These are phyloP conservation scores for Ibidorhyncha struthersii DNA, from an alignment of 2,113 vertebrate species.

Conservation along the genomic window DNA sequence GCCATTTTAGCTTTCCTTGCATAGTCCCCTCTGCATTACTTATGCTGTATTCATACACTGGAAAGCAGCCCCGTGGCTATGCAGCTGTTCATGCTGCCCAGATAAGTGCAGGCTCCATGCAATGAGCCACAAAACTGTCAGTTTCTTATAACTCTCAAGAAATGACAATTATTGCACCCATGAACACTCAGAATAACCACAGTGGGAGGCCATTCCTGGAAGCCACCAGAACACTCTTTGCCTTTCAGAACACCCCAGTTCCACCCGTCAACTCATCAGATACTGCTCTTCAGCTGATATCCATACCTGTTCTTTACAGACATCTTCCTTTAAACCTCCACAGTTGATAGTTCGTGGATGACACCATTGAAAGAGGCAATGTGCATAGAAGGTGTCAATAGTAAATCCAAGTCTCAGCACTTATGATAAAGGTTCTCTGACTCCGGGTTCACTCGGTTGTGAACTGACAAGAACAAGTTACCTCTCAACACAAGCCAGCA, in stretches of 20 bases:
- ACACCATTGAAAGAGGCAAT: not conserved
- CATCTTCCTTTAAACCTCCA: not conserved
- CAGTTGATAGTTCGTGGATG: not conserved
- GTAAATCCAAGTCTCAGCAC: not conserved
- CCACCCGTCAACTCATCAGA: not conserved
- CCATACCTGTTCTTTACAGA: not conserved
- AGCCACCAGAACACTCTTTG: slow-evolving; percentile 7
- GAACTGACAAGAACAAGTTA: not conserved
- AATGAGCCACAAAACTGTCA: not conserved
- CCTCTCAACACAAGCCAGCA: not conserved
- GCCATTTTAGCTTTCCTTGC: slow-evolving; percentile 1
- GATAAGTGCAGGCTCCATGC: slow-evolving; percentile 12
- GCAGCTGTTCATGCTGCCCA: slow-evolving; percentile 41
- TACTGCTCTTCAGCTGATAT: not conserved
- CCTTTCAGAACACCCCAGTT: not conserved
- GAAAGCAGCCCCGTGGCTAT: slow-evolving; percentile 36
- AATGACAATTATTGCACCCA: slow-evolving; percentile 1
- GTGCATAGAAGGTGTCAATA: not conserved
- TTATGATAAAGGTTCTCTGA: not conserved
- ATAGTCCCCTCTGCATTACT: not conserved
- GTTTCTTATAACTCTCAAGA: not conserved
- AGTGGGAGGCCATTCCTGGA: not conserved
- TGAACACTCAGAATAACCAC: not conserved
- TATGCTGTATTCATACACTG: not conserved
- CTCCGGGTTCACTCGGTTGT: not conserved